A percentile compares a stretch with the other conserved stretches of the same genome.
Conservation (phyloP, 92 coral and sea anemone species). For the Epizoanthus stellaris region DNA sequence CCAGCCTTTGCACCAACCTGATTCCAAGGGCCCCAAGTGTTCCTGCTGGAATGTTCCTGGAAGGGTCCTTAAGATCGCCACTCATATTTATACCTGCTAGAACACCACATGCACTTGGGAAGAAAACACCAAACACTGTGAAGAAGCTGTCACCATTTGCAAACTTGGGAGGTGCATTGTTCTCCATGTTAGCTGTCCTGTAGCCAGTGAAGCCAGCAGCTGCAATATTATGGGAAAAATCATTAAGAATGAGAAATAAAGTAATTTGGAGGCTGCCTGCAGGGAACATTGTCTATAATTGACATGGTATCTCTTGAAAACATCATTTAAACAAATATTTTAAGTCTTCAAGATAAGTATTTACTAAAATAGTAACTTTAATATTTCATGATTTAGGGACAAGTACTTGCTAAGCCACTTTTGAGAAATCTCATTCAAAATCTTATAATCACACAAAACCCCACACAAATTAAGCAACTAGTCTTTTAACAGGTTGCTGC, state of each 20-base stretch:
- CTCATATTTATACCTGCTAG: constrained; percentile 99
- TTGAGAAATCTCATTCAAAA: too few species aligned
- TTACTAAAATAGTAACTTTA: too few species aligned
- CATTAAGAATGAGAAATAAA: background rate
- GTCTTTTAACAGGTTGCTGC: too few species aligned
- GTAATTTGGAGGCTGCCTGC: background rate
- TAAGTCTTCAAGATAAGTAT: too few species aligned
- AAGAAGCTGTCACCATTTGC: constrained; percentile 86
- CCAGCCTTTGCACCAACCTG: constrained; percentile 56
- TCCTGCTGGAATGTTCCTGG: constrained; percentile 94
- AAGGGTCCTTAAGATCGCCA: constrained; percentile 95
- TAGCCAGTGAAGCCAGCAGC: constrained; percentile 99
- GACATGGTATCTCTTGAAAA: too few species aligned
- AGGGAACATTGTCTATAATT: background rate
- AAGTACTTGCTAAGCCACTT: too few species aligned
- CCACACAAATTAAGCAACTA: too few species aligned
- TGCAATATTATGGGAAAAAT: constrained; percentile 30
- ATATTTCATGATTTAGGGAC: too few species aligned
- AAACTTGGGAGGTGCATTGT: constrained; percentile 86
- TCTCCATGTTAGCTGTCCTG: constrained; percentile 91
- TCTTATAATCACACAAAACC: too few species aligned
- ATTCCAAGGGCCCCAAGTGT: constrained; percentile 96
- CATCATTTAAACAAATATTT: too few species aligned
- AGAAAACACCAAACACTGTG: constrained; percentile 95
- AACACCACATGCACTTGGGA: constrained; percentile 98